Evolutionary conservation across 2,797 vertebrate genomes (phyloP), one percentile per base, ranked within the genome.

Genomic region (Phoxinus dragarum): DNA sequence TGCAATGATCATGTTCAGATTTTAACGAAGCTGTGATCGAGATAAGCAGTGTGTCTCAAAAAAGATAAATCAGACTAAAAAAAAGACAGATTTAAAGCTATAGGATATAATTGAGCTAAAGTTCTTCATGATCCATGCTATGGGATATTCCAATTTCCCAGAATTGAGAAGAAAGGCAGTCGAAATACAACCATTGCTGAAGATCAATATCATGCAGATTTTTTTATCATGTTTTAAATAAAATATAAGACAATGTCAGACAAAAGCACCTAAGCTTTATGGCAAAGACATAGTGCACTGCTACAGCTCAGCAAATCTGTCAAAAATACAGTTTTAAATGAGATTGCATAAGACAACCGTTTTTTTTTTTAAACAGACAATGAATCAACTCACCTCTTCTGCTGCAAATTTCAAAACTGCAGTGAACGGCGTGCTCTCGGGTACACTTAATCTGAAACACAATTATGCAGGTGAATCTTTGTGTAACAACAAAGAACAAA

Each of bases 361-460:
- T 56, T 9, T 9, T 59, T 21, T 40, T 59, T 23, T 17, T 64
- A 21, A 8, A 12, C 59, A 79, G 17, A 40, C 74, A 31, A 49
- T 61, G 5, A 40, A 40, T 54, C 16, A 42, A 93, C 95, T 95
- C 93, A 99, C 98, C 95, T 99, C 98, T 93, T 99, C 98, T 23
- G 98, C 98, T 75, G 98, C 98, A 94, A 99, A 99, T 93, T 99
- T 99, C 90, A 99, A 93, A 86, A 99, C 98, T 1, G 98, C 98
- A 71, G 97, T 99, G 92, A 99, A 99, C 0, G 98, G 98, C 0
- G 98, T 99, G 89, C 93, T 97, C 88, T 99, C 98, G 23, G 98
- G 98, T 78, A 99, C 98, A 74, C 97, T 98, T 86, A 99, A 94
- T 85, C 98, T 99, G 94, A 76, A 96, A 96, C 2, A 86, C 86